phyloP scores from a whole-genome alignment of 2,888 invertebrate genomes.

The Cataglyphis cursor region DNA sequence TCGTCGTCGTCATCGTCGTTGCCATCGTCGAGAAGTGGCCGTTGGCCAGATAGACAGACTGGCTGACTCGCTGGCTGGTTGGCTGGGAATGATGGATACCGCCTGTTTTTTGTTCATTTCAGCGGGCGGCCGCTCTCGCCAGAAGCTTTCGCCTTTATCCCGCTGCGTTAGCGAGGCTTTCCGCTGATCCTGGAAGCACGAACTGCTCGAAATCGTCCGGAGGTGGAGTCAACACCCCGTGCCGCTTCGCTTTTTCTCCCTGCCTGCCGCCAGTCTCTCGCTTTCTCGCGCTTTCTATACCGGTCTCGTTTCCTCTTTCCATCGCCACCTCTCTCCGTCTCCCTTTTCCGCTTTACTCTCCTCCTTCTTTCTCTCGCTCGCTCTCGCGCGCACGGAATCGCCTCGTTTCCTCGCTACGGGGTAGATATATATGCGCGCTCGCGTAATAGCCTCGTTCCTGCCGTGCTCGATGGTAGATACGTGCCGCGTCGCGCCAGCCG shows the following conservation, averaged over 20 bases:
- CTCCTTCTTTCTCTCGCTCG: not conserved
- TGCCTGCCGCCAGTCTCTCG: conserved; percentile 39
- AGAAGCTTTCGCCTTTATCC: conserved; percentile 78
- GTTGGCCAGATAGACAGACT: conserved; percentile 14
- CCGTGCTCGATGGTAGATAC: conserved; percentile 80
- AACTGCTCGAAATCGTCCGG: conserved; percentile 78
- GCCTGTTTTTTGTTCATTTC: conserved; percentile 73
- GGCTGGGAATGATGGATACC: conserved; percentile 71
- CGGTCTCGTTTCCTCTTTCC: conserved; percentile 37
- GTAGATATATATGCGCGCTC: conserved; percentile 79
- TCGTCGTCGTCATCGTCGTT: not conserved
- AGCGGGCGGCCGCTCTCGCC: conserved; percentile 58
- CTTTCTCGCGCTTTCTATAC: conserved; percentile 30
- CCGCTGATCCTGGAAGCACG: conserved; percentile 82
- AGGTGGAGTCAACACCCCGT: conserved; percentile 73
- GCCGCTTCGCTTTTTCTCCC: conserved; percentile 54
- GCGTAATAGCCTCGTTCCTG: conserved; percentile 83
- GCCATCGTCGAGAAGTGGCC: conserved; percentile 46
- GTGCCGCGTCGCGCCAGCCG: conserved; percentile 73
- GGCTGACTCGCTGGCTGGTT: conserved; percentile 31
- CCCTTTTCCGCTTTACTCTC: not conserved
- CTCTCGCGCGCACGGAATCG: conserved; percentile 53
- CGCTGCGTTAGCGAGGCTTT: conserved; percentile 81
- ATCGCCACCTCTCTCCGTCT: conserved; percentile 27
- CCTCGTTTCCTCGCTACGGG: conserved; percentile 69